Evolutionary conservation across 2,797 vertebrate genomes (phyloP), one percentile per base, ranked within the genome.

Genomic region (Cyclopterus lumpus): DNA sequence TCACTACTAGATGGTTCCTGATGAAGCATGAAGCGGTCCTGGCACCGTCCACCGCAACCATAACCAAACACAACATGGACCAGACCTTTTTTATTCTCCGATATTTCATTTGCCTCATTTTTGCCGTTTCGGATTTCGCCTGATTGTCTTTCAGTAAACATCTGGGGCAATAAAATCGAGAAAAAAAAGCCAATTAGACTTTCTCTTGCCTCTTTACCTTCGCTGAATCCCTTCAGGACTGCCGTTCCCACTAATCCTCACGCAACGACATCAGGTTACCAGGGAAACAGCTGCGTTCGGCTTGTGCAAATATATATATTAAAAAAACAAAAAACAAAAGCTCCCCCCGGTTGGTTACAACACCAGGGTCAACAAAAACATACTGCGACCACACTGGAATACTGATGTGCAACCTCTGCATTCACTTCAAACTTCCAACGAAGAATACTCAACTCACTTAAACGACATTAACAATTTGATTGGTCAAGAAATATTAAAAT

Each of bases 241-340:
- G 24, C 22, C 3, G 1, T 65, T 71, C 46, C 22, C 55, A 60
- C 38, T 69, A 78, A 83, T 64, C 60, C 20, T 58, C 20, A 20
- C 62, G 48, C 76, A 73, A 61, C 36, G 73, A 66, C n/a, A 55
- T 32, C 60, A 11, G 32, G 82, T 83, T 85, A 28, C 88, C 51
- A 38, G 8, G 78, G 82, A 81, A 79, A 84, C 62, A 3, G 73
- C 66, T 28, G 64, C 26, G 2, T 64, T 58, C 36, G 5, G 44
- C 64, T 54, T 44, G 26, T 74, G 65, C 54, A 73, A 79, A 83
- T 77, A 84, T 82, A 70, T 68, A n/a, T n/a, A n/a, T 28, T 28
- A 28, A 28, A 11, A 38, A 36, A 30, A 30, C 30, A 32, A 34
- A 82, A 26, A 75, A 78, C 22, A 22, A 36, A 1, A 3, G 30